Evolutionary conservation across 2,888 invertebrate species (phyloP).

Genomic region (Hyalella azteca): DNA sequence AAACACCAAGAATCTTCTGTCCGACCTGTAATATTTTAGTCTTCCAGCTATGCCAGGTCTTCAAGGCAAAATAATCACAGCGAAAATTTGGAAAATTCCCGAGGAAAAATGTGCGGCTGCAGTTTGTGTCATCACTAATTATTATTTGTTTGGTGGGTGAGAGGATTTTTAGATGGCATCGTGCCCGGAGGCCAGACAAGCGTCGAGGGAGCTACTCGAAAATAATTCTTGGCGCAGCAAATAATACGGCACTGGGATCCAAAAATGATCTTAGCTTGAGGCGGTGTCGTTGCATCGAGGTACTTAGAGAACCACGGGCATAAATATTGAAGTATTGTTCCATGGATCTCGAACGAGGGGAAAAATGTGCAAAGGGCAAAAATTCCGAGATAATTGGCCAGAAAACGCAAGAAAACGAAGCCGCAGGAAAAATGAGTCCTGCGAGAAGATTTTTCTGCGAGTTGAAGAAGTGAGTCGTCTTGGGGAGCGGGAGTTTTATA

Average conservation of each 20-base stretch:
- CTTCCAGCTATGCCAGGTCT: too few species aligned
- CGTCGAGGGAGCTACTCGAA: constrained; percentile 22
- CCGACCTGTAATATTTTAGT: too few species aligned
- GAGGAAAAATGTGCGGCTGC: constrained; percentile 19
- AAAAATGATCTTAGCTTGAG: constrained; percentile 10
- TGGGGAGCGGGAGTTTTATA: background rate
- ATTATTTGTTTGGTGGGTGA: constrained; percentile 34
- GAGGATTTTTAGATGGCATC: constrained; percentile 30
- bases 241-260: background rate
- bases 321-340: constrained; percentile 39
- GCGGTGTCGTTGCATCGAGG: constrained; percentile 23
- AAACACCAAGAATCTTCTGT: too few species aligned
- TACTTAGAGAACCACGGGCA: constrained; percentile 35
- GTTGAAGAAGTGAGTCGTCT: constrained; percentile 4
- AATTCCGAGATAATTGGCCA: constrained; percentile 12
- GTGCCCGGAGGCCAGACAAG: constrained; percentile 18
- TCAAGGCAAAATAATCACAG: background rate
- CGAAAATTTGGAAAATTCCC: background rate
- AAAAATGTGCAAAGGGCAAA: constrained; percentile 1
- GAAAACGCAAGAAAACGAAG: constrained; percentile 6
- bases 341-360: constrained; percentile 18
- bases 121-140: constrained; percentile 37
- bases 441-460: background rate
- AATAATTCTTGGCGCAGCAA: background rate
- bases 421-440: background rate